phyloP scores from a whole-genome alignment of 2,888 invertebrate genomes.

The Brenthis hecate region DNA sequence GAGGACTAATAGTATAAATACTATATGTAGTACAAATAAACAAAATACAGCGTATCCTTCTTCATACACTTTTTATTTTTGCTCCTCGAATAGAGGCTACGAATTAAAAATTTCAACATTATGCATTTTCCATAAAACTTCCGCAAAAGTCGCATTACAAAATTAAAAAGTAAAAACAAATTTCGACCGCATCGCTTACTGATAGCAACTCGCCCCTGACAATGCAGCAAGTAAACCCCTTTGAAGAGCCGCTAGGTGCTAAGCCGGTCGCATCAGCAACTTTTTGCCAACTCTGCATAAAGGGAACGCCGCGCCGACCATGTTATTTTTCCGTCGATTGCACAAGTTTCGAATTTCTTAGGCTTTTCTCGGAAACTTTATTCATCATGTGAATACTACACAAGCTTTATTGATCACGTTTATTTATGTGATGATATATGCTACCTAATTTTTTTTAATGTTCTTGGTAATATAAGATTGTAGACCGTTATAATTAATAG shows the following conservation, averaged over 20 bases:
- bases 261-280: conserved; percentile 34
- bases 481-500: too few species aligned
- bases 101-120: not conserved
- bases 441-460: too few species aligned
- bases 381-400: conserved; percentile 13
- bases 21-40: too few species aligned
- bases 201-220: conserved; percentile 13
- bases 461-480: too few species aligned
- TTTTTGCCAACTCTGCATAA: conserved; percentile 36
- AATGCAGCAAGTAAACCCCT: conserved; percentile 22
- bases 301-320: conserved; percentile 37
- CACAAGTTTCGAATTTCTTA: conserved; percentile 36
- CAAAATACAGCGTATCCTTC: too few species aligned
- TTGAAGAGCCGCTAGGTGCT: conserved; percentile 28
- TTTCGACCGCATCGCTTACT: conserved; percentile 1
- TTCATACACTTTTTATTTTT: too few species aligned
- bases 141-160: not conserved
- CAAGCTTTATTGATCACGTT: conserved; percentile 1
- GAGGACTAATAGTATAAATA: too few species aligned
- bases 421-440: not conserved
- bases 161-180: not conserved
- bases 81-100: too few species aligned
- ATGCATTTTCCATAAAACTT: not conserved
- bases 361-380: conserved; percentile 22
- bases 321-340: conserved; percentile 37